These are phyloP conservation scores for Rhimphoctona megacephalus DNA, from an alignment of 2,888 invertebrate species.

Conservation along the genomic window DNA sequence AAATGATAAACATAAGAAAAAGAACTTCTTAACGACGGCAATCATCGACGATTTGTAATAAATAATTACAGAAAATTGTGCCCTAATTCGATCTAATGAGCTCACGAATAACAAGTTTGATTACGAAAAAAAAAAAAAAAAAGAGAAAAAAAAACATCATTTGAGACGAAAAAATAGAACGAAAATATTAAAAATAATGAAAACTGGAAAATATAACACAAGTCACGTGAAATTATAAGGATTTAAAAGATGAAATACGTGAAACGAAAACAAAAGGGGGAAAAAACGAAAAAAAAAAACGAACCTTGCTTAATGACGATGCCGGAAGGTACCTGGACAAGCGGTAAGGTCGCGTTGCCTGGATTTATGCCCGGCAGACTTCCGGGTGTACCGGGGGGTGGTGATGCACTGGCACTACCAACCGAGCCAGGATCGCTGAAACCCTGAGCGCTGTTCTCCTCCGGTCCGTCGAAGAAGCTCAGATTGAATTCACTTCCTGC, in stretches of 20 bases:
- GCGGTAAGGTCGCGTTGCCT: slow-evolving; percentile 77
- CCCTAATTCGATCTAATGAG: background rate
- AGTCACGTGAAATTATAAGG: background rate
- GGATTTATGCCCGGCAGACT: slow-evolving; percentile 77
- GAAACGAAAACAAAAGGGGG: background rate
- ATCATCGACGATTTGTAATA: background rate
- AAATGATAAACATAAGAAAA: too few species aligned
- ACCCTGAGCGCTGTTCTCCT: slow-evolving; percentile 89
- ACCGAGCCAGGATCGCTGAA: slow-evolving; percentile 90
- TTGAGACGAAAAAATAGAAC: background rate
- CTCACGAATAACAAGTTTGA: background rate
- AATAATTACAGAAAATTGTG: background rate
- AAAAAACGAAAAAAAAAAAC: slow-evolving; percentile 73
- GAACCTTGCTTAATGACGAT: slow-evolving; percentile 84
- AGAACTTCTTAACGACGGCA: too few species aligned
- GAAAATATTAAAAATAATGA: background rate
- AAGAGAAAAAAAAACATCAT: background rate
- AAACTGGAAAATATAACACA: background rate
- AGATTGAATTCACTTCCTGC: slow-evolving; percentile 92
- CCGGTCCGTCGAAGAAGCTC: slow-evolving; percentile 91
- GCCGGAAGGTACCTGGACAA: slow-evolving; percentile 82
- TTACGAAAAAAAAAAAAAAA: background rate
- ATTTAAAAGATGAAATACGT: background rate
- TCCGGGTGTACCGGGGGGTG: slow-evolving; percentile 82
- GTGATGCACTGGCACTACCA: slow-evolving; percentile 85